Conservation (phyloP, 2,797 vertebrate species). For the Anas bahamensis region DNA sequence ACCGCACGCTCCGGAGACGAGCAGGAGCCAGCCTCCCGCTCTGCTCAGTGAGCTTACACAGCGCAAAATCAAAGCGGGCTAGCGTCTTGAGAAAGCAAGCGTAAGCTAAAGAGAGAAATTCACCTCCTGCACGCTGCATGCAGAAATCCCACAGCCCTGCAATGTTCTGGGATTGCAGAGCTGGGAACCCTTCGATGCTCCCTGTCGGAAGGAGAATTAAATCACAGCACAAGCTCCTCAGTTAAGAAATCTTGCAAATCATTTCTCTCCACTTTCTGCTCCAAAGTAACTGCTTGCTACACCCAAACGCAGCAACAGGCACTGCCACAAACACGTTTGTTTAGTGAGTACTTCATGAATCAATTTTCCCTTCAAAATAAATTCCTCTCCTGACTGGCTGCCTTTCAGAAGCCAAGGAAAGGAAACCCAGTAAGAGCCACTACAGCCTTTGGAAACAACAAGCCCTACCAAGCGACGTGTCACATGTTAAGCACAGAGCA, state of each 20-base stretch:
- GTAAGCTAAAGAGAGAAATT: not conserved
- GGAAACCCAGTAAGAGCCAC: not conserved
- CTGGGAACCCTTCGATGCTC: not conserved
- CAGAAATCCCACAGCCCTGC: not conserved
- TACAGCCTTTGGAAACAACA: not conserved
- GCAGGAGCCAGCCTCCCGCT: not conserved
- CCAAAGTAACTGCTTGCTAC: not conserved
- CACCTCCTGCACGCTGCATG: not conserved
- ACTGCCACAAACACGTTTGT: rapidly evolving
- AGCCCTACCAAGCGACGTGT: not conserved
- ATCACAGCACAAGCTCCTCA: not conserved
- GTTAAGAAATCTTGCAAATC: not conserved
- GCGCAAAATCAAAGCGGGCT: not conserved
- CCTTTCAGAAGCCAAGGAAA: not conserved
- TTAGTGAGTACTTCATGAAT: not conserved
- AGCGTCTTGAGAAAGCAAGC: not conserved
- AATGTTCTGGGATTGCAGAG: no score
- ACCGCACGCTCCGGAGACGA: rapidly evolving
- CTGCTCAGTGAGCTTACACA: rapidly evolving
- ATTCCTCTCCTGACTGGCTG: not conserved
- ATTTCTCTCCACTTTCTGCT: not conserved
- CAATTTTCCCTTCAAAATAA: not conserved
- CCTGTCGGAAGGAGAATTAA: not conserved
- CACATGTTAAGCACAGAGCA: not conserved
- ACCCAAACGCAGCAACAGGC: not conserved